Conservation (phyloP, 2,113 vertebrate species). For the Zapornia atra region DNA sequence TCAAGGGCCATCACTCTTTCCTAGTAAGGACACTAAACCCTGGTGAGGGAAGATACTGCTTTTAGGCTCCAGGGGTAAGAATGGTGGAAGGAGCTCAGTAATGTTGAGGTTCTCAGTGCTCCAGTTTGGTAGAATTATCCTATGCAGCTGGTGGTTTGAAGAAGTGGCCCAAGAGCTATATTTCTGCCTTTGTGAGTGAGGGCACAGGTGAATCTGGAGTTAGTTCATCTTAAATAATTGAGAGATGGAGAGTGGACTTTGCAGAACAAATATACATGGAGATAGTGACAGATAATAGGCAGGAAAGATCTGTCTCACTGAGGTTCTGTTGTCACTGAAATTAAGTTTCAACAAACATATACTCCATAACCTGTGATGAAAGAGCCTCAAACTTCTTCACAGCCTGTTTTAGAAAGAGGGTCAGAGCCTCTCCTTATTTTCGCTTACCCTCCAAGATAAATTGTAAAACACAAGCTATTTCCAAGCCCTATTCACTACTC, state of each 20-base stretch:
- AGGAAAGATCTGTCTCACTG: not conserved
- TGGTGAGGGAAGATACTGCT: not conserved
- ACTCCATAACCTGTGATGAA: not conserved
- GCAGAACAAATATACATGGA: not conserved
- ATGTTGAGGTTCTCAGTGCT: not conserved
- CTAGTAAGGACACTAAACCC: not conserved
- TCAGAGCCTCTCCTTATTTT: not conserved
- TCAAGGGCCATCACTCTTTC: not conserved
- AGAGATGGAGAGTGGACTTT: not conserved
- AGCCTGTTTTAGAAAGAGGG: not conserved
- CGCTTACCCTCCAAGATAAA: not conserved
- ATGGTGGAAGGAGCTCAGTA: not conserved
- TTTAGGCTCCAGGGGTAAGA: not conserved
- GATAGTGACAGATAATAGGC: not conserved
- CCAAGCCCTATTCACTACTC: not conserved
- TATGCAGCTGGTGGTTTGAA: not conserved
- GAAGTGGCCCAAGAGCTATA: not conserved
- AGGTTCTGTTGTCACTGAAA: not conserved
- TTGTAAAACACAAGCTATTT: not conserved
- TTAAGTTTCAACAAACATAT: not conserved
- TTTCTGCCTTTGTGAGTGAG: not conserved
- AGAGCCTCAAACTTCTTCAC: not conserved
- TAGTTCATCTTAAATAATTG: not conserved
- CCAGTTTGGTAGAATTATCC: not conserved
- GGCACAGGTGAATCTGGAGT: not conserved